phyloP scores from a whole-genome alignment of 2,113 vertebrate species.

The Falcunculus frontatus region DNA sequence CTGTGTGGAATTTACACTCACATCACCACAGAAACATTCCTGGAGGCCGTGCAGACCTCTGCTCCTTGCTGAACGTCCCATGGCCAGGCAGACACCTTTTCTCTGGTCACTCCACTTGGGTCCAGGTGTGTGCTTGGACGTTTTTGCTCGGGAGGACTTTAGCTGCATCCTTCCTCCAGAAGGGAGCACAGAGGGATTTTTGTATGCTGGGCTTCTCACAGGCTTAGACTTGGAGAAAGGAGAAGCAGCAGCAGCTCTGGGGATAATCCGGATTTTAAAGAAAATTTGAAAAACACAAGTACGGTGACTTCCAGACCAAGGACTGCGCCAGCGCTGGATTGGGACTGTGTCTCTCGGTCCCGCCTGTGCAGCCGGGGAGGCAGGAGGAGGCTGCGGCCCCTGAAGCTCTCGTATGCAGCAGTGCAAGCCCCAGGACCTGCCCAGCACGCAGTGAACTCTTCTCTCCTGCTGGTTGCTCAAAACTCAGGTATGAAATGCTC shows the following conservation, averaged over 20 bases:
- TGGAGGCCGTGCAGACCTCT: background rate
- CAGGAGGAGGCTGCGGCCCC: background rate
- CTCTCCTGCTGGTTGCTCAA: constrained; percentile 66
- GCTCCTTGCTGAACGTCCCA: background rate
- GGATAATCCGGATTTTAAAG: background rate
- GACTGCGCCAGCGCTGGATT: background rate
- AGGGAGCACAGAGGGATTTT: background rate
- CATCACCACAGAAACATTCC: background rate
- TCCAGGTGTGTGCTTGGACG: accelerated
- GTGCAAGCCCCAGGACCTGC: background rate
- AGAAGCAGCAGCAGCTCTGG: background rate
- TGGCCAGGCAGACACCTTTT: background rate
- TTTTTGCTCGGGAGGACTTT: background rate
- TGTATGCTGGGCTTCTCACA: background rate
- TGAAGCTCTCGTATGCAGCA: background rate
- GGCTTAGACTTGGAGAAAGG: background rate
- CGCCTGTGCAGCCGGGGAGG: background rate
- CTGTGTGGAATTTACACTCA: background rate
- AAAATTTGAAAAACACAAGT: background rate
- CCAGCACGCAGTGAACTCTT: background rate
- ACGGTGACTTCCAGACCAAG: background rate
- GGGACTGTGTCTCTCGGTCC: background rate
- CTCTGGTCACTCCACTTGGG: background rate
- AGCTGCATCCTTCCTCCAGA: background rate
- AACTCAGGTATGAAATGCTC: constrained; percentile 79